These are phyloP conservation scores for Chironomus tentans DNA, from an alignment of 2,888 invertebrate genomes.

Conservation along the genomic window DNA sequence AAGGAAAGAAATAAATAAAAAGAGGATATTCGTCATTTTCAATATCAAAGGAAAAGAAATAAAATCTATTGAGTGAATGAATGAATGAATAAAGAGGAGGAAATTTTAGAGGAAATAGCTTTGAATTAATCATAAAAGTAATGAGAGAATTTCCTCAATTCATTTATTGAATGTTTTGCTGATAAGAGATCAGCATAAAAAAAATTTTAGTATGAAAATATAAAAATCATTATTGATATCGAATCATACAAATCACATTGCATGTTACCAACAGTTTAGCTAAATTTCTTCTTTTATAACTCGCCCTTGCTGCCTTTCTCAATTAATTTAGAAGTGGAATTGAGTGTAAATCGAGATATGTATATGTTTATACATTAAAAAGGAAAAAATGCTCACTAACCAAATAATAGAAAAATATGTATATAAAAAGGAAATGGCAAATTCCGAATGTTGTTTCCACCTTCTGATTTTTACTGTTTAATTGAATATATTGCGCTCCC, in stretches of 20 bases:
- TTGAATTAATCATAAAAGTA: background rate
- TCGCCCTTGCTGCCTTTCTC: background rate
- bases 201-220: too few relatives aligned
- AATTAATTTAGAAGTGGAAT: background rate
- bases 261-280: background rate
- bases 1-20: too few relatives aligned
- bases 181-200: background rate
- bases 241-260: background rate
- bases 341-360: background rate
- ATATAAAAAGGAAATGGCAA: background rate
- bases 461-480: background rate
- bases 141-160: background rate
- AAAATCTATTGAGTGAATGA: background rate
- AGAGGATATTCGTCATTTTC: too few relatives aligned
- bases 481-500: background rate
- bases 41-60: background rate
- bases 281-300: background rate
- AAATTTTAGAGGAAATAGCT: background rate
- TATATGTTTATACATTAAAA: background rate
- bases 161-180: background rate
- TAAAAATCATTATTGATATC: too few relatives aligned
- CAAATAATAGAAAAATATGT: background rate
- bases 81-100: background rate
- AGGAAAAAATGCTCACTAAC: background rate
- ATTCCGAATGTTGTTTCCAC: slow-evolving; percentile 3